Evolutionary conservation across 2,888 invertebrate species (phyloP), one percentile per base, ranked within the genome.

Genomic region (Aethes cnicana): DNA sequence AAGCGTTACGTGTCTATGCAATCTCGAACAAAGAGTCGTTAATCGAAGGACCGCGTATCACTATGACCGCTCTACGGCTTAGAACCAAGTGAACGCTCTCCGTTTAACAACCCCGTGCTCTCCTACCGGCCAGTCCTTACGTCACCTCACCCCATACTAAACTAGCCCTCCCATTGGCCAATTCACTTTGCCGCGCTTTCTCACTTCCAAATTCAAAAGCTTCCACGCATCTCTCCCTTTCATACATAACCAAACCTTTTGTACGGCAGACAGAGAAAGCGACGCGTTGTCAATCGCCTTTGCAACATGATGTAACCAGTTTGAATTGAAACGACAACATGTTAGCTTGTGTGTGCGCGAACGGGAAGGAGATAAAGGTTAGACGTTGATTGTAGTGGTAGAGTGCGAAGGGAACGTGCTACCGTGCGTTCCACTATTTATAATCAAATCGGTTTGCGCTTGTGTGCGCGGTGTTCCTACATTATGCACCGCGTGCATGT

Each of bases 391-490:
- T 81, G 82, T 82, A 75, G 83, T 78, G 75, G 81, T 81, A 63
- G 77, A 85, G 83, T 84, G 80, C 83, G 83, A 88, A 88, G 85
- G 86, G 85, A 87, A 81, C 86, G 83, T 84, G 88, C 88, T 88
- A 87, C 89, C 81, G 89, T 87, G 87, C 84, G 87, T 84, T 87
- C 81, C 75, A 86, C 87, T 87, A 86, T 88, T 88, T 88, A 85
- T 88, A 87, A 87, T 88, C 82, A 84, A 87, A 87, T 84, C 77
- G 73, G 66, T 64, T 61, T 66, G 68, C 56, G 57, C 62, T 63
- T 66, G 86, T 87, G 86, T 81, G 84, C 75, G 81, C 74, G 77
- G n/a, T 78, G 77, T 81, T 70, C 71, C 72, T 68, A 87, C 85
- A 72, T 77, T 82, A 85, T 89, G 85, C 88, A 87, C 79, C 81